Evolutionary conservation across 2,797 vertebrate genomes (phyloP), one percentile per base, ranked within the genome.

Genomic region (Crax fasciolata): DNA sequence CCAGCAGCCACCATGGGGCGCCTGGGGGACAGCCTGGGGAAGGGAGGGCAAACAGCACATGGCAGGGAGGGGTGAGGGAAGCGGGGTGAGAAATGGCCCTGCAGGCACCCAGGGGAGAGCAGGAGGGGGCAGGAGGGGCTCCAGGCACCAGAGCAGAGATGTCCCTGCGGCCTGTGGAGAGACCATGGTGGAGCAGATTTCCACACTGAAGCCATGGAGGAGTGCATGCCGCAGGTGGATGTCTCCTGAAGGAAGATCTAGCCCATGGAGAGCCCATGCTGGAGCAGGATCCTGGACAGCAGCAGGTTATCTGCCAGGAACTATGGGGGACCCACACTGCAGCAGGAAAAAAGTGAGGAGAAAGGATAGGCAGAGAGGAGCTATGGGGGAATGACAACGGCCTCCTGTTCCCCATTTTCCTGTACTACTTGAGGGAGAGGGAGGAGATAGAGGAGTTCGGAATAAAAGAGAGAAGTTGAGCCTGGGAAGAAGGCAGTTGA

Each of bases 31-130:
- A 19, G 23, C 17, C 44, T 9, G 11, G 4, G 46, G 13, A 13
- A 38, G 30, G 8, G 6, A 43, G 12, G 19, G 52, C 24, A 41
- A 72, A 17, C 0, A 6, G 30, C 51, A 25, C 35, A 23, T 3
- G 2, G 6, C 13, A 17, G 46, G 2, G 5, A 18, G 35, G 21
- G 5, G 32, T 9, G 62, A 65, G n/a, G 44, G 23, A 2, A 3
- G 7, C 16, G 18, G 59, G 3, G 23, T 18, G 27, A 39, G 68
- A n/a, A 48, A 21, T 9, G 7, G 32, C 39, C 20, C 59, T 57
- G 49, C 0, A 3, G 23, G 23, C 17, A 1, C 32, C 0, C 0
- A 7, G 41, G 13, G 13, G 14, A 46, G 20, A 10, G 21, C 6
- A 1, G 16, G 10, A 30, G 16, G 35, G 35, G 35, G 35, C 35